Evolutionary conservation across 1,140 invertebrate genomes (phyloP).

Genomic region (Oscheius sp.): DNA sequence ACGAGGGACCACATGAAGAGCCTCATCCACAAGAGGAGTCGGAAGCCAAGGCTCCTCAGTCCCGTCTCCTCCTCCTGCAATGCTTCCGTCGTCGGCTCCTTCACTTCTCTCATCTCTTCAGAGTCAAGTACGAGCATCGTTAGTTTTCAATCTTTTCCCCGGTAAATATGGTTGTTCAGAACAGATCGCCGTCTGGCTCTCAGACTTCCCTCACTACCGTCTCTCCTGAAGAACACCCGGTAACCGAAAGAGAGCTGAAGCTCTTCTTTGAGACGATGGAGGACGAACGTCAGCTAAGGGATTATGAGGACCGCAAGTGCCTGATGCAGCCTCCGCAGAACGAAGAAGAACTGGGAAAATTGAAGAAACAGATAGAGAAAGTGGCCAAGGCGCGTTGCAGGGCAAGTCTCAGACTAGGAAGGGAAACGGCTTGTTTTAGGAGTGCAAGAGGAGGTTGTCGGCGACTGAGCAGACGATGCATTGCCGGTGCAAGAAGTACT

Average conservation of each 20-base stretch:
- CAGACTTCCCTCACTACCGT: background rate
- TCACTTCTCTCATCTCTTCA: background rate
- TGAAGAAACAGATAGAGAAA: conserved; percentile 1
- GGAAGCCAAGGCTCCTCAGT: background rate
- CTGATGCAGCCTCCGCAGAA: conserved; percentile 9
- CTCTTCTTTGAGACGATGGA: conserved; percentile 26
- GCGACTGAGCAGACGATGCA: conserved; percentile 12
- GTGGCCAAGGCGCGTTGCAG: conserved; percentile 18
- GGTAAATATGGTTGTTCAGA: too few relatives aligned
- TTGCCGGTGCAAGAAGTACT: background rate
- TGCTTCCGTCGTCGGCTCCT: background rate
- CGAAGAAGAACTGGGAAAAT: background rate
- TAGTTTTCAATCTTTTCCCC: background rate
- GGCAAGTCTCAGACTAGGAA: background rate
- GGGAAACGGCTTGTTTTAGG: background rate
- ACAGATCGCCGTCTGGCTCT: too few relatives aligned
- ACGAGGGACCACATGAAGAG: conserved; percentile 19
- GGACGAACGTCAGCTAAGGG: background rate
- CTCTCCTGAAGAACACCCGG: background rate
- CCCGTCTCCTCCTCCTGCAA: background rate
- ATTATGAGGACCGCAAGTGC: background rate
- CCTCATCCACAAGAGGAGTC: background rate
- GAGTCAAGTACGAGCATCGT: background rate
- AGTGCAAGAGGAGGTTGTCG: conserved; percentile 6
- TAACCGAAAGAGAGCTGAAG: conserved; percentile 23